Percentiles rank a stretch among this genome's conserved stretches.
Evolutionary conservation across 2,113 vertebrate genomes (phyloP).

Genomic region (Tragulus kanchil): DNA sequence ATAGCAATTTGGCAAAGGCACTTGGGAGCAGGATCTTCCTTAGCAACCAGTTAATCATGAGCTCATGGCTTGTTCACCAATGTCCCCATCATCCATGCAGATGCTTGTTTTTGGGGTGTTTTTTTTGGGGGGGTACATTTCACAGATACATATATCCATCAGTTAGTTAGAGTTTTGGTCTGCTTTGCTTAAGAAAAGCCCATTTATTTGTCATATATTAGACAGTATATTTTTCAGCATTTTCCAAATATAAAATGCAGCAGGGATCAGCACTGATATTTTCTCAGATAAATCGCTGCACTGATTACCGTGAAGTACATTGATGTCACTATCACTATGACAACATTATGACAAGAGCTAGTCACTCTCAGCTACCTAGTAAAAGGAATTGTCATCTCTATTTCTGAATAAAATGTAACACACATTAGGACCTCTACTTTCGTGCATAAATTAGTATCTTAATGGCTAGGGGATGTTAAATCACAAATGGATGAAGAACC

Average conservation of each 20-base stretch:
- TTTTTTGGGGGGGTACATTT: background rate
- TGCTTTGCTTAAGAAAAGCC: background rate
- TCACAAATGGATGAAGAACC: conserved; percentile 63
- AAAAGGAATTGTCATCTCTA: conserved; percentile 80
- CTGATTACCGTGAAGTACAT: conserved; percentile 85
- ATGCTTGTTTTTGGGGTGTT: background rate
- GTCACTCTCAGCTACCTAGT: conserved; percentile 84
- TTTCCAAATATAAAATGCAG: conserved; percentile 67
- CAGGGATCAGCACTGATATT: conserved; percentile 74
- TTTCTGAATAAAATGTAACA: conserved; percentile 72
- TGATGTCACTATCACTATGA: conserved; percentile 90
- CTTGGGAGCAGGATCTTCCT: conserved; percentile 37
- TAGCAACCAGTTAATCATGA: conserved; percentile 58
- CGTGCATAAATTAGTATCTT: conserved; percentile 19
- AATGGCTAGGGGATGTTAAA: conserved; percentile 37
- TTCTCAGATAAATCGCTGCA: conserved; percentile 82
- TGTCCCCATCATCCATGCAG: background rate
- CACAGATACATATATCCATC: too few relatives aligned
- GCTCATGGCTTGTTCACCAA: conserved; percentile 53
- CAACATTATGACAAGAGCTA: conserved; percentile 89
- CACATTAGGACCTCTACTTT: conserved; percentile 55
- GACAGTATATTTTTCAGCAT: conserved; percentile 2
- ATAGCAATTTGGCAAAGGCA: conserved; percentile 66
- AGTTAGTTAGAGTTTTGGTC: background rate
- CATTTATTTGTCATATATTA: background rate